Conservation (phyloP, 1,140 invertebrate genomes). For the Eriosoma lanigerum region DNA sequence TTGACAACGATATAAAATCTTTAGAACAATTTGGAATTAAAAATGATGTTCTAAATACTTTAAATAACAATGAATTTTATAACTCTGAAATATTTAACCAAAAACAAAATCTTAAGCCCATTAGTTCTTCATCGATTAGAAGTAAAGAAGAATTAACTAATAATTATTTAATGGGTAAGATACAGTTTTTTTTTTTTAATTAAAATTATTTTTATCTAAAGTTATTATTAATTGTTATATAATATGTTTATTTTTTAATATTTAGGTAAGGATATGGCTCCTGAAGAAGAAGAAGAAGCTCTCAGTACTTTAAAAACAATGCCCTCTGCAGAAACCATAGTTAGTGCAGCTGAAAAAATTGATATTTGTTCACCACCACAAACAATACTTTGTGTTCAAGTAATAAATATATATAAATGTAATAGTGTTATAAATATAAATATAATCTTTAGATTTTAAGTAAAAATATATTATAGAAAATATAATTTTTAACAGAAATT, state of each 20-base stretch:
- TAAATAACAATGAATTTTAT: background rate
- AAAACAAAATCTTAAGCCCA: background rate
- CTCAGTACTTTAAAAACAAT: slow-evolving; percentile 11
- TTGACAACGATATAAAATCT: slow-evolving; percentile 34
- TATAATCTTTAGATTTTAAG: too few species aligned
- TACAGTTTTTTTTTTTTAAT: background rate
- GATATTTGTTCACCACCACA: slow-evolving; percentile 14
- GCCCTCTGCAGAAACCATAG: slow-evolving; percentile 22
- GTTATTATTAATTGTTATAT: background rate
- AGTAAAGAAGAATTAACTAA: slow-evolving; percentile 41
- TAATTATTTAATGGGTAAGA: slow-evolving; percentile 45
- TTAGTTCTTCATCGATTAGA: background rate
- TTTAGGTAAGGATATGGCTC: slow-evolving; percentile 35
- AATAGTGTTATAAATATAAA: too few species aligned
- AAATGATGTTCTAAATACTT: background rate
- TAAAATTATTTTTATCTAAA: background rate
- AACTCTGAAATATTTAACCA: background rate
- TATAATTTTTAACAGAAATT: too few species aligned
- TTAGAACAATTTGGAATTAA: slow-evolving; percentile 21
- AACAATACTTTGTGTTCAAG: background rate
- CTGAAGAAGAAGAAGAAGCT: slow-evolving; percentile 44
- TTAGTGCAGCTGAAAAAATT: slow-evolving; percentile 35
- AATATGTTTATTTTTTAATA: background rate
- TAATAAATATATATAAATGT: background rate
- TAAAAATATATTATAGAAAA: too few species aligned